These are phyloP conservation scores for Haliaeetus leucogaster DNA, from an alignment of 2,113 vertebrate species.

Conservation along the genomic window DNA sequence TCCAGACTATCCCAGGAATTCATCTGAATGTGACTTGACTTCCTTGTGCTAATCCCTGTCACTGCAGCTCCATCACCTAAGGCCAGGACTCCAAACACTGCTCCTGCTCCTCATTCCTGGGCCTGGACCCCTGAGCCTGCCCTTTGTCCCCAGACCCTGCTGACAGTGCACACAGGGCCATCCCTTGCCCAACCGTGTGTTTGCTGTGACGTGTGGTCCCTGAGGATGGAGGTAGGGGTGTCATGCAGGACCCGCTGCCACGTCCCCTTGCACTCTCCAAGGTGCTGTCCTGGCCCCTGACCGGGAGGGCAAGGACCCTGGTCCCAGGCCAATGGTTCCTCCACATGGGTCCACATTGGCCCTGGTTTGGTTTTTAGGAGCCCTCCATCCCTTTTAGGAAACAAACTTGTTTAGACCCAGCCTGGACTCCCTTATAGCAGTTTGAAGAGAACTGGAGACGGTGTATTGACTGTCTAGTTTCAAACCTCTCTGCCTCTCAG, in stretches of 20 bases:
- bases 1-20: background rate
- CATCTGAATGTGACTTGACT: background rate
- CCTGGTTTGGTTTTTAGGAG: background rate
- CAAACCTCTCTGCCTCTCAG: background rate
- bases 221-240: background rate
- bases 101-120: background rate
- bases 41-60: background rate
- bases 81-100: background rate
- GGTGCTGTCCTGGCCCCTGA: background rate
- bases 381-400: background rate
- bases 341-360: no score
- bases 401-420: background rate
- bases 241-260: background rate
- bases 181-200: background rate
- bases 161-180: background rate
- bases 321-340: background rate
- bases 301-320: background rate
- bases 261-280: background rate
- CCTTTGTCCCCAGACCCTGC: background rate
- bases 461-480: background rate
- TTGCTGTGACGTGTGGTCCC: background rate
- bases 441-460: background rate
- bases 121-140: background rate
- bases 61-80: background rate
- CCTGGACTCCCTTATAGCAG: background rate